These are phyloP conservation scores for Cassiopea andromeda DNA, from an alignment of 30 jellyfish, hydroid and myxozoan genomes.

Conservation along the genomic window DNA sequence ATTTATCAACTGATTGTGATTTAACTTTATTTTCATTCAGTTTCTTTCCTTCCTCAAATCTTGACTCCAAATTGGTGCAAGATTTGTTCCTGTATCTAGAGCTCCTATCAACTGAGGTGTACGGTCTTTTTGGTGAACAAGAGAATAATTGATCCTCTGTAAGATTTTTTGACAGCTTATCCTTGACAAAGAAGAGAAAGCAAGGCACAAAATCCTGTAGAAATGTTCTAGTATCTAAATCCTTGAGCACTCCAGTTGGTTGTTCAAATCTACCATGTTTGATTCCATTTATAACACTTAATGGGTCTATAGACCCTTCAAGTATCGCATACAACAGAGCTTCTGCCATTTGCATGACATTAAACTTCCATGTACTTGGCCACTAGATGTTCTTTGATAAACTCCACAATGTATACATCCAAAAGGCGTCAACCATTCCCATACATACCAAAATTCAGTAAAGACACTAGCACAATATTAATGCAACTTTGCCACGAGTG, in stretches of 20 bases:
- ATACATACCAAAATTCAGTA: too few relatives aligned
- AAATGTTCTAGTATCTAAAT: background rate
- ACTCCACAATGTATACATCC: too few relatives aligned
- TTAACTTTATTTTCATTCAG: background rate
- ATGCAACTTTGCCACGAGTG: too few relatives aligned
- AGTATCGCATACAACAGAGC: background rate
- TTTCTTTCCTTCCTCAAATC: slow-evolving; percentile 5
- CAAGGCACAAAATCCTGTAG: slow-evolving; percentile 56
- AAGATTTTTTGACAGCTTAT: slow-evolving; percentile 36
- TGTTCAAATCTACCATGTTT: background rate
- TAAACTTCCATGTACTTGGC: background rate
- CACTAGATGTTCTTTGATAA: background rate
- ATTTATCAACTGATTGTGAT: slow-evolving; percentile 24
- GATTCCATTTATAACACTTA: background rate
- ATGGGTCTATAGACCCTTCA: slow-evolving; percentile 14
- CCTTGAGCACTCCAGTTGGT: background rate
- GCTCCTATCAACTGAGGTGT: background rate
- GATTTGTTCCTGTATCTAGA: background rate
- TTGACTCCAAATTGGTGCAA: slow-evolving; percentile 17
- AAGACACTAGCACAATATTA: too few relatives aligned
- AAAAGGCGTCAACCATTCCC: too few relatives aligned
- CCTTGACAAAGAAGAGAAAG: slow-evolving; percentile 40
- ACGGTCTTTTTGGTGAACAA: slow-evolving; percentile 53
- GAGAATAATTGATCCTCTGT: slow-evolving; percentile 43
- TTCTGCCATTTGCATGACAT: slow-evolving; percentile 2